These are phyloP conservation scores for Thymelicus acteon DNA, from an alignment of 2,888 invertebrate genomes.

Conservation along the genomic window DNA sequence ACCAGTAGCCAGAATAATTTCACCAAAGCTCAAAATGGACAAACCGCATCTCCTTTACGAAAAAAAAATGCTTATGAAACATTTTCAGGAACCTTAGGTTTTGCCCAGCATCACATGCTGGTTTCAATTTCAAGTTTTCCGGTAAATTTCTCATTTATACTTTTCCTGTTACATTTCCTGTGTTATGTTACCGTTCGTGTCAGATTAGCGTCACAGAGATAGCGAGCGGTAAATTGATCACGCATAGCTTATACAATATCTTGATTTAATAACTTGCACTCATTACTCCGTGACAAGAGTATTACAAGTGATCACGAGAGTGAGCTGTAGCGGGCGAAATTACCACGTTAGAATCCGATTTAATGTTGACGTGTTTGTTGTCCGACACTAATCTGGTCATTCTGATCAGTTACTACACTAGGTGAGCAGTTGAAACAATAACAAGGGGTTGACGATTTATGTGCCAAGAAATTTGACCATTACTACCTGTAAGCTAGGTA, in stretches of 20 bases:
- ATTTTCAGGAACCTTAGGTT: background rate
- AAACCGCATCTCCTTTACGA: no score
- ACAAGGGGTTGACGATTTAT: no score
- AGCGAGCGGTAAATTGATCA: conserved; percentile 23
- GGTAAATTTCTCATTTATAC: conserved; percentile 7
- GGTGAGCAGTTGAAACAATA: no score
- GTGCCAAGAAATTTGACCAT: no score
- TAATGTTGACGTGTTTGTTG: no score
- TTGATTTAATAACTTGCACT: conserved; percentile 11
- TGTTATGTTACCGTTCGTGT: conserved; percentile 6
- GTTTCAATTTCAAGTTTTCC: background rate
- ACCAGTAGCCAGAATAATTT: no score
- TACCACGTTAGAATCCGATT: no score
- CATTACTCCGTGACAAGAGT: conserved; percentile 4
- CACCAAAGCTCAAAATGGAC: no score
- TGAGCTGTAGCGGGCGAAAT: background rate
- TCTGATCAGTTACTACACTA: no score
- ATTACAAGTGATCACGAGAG: background rate
- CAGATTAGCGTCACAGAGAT: conserved; percentile 26
- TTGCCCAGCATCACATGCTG: background rate
- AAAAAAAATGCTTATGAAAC: no score
- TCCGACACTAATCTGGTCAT: no score
- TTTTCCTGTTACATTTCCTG: conserved; percentile 33
- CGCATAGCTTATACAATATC: conserved; percentile 26
- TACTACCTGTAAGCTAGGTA: no score